Evolutionary conservation across 2,888 invertebrate species (phyloP), one percentile per base, ranked within the genome.

Genomic region (Tetranychus piercei): DNA sequence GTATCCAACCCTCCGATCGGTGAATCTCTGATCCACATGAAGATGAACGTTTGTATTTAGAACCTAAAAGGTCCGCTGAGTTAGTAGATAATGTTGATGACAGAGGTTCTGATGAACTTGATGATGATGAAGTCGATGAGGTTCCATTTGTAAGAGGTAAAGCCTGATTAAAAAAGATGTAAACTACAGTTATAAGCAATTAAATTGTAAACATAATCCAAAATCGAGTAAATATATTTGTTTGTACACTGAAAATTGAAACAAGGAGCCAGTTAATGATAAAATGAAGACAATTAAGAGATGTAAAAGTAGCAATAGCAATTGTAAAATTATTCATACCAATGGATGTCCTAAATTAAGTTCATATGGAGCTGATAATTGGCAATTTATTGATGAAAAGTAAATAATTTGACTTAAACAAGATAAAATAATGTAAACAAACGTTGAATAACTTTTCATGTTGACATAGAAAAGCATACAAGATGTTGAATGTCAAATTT

Each of bases 1-100:
- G 78, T 55, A 78, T 77, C 78, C 78, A 78, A 1, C 77, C 77
- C 69, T 78, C 78, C 55, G 74, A 71, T 4, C 73, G 72, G 0
- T 75, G 67, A 15, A 78, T 71, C 15, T 76, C 73, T 15, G 75
- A 75, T 65, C 77, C 78, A 22, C 78, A 78, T 55, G 55, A 15
- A 55, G 55, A 55, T 55, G 55, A 9, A 55, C 71, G 71, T 65
- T 65, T 65, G 34, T 3, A 3, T 34, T 34, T 34, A 34, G 34
- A 34, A 34, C 34, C 34, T 34, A 34, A 34, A 34, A 34, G 34
- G 34, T 34, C 34, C 34, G 34, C 34, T 34, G 34, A 34, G 34
- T 34, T 34, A 4, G 34, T 34, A 3, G 34, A 34, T 34, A 34
- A 34, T 34, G 34, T 15, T 55, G 55, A 15, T 55, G 55, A 55